Evolutionary conservation across 2,113 vertebrate species (phyloP), one percentile per base, ranked within the genome.

Genomic region (Anhinga rufa): DNA sequence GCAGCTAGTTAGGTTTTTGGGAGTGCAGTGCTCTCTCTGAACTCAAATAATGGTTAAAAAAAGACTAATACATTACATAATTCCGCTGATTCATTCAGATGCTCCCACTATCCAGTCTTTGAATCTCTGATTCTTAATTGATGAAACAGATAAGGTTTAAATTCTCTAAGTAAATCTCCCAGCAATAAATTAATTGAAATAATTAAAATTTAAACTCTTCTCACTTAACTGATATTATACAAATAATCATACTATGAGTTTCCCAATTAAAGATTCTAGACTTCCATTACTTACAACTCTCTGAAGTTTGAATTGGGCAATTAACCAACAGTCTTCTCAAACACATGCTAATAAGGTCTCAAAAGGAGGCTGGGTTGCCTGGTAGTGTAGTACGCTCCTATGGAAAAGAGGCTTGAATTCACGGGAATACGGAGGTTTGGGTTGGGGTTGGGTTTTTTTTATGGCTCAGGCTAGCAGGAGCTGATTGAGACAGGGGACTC

Each of bases 171-270:
- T 98, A 97, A 97, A 96, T 98, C 96, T 97, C 96, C 94, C 93
- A 97, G 97, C 97, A 97, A 97, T 98, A 97, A 97, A 97, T 98
- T 97, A 97, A 97, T 98, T 98, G 94, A 97, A 98, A 98, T 98
- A 97, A 98, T 98, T 98, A 97, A 98, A 98, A 98, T 94, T 97
- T 81, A 97, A 97, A 93, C 90, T 96, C 91, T 96, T 79, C 92
- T 96, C 97, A 46, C 57, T 97, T 98, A 98, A 96, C 94, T 93
- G 95, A 61, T 97, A 96, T 68, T 29, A 40, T 94, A 97, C 97
- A 97, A 97, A 98, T 97, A 98, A 98, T 98, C 96, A 90, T 93
- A 91, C 83, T 58, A 29, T 88, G 95, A 94, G 94, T 95, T 96
- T 98, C 97, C 97, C 97, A 98, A 74, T 98, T 97, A 98, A 97